A percentile compares a stretch with the other conserved stretches of the same genome.
phyloP scores from a whole-genome alignment of 2,888 invertebrate species.

The Clistopyga incitator region DNA sequence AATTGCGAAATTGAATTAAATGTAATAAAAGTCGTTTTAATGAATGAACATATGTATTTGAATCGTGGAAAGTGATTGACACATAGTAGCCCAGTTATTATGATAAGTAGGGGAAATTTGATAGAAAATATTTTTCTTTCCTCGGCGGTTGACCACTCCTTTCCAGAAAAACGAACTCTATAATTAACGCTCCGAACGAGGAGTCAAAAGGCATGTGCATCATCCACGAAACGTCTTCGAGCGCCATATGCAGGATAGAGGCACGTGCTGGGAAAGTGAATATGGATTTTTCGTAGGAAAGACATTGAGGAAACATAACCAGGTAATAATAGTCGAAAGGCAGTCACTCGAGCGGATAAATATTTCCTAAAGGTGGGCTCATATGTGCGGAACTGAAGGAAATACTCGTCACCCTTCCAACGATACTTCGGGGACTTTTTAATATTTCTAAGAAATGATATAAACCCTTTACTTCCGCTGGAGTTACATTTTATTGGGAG shows the following conservation, averaged over 20 bases:
- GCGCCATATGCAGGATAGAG: constrained; percentile 1
- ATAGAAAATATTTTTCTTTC: background rate
- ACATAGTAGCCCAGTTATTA: background rate
- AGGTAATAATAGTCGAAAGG: constrained; percentile 31
- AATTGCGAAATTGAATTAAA: no score
- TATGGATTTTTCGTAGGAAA: constrained; percentile 23
- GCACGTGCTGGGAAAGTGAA: constrained; percentile 44
- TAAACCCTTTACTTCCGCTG: constrained; percentile 17
- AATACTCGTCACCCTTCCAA: constrained; percentile 44
- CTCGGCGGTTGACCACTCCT: background rate
- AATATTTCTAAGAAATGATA: constrained; percentile 26
- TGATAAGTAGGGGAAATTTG: background rate
- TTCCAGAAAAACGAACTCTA: constrained; percentile 10
- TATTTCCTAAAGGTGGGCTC: constrained; percentile 25
- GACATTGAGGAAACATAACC: constrained; percentile 42
- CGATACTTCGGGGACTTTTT: constrained; percentile 14
- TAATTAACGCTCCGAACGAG: constrained; percentile 13
- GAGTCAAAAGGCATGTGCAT: constrained; percentile 14
- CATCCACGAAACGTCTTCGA: constrained; percentile 30
- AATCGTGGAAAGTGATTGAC: background rate
- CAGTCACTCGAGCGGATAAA: constrained; percentile 48
- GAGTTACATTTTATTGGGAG: constrained; percentile 3
- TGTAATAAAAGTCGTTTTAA: no score
- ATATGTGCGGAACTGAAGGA: constrained; percentile 25
- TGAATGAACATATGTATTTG: background rate